phyloP scores from a whole-genome alignment of 2,888 invertebrate genomes.

The Ophraella communa region DNA sequence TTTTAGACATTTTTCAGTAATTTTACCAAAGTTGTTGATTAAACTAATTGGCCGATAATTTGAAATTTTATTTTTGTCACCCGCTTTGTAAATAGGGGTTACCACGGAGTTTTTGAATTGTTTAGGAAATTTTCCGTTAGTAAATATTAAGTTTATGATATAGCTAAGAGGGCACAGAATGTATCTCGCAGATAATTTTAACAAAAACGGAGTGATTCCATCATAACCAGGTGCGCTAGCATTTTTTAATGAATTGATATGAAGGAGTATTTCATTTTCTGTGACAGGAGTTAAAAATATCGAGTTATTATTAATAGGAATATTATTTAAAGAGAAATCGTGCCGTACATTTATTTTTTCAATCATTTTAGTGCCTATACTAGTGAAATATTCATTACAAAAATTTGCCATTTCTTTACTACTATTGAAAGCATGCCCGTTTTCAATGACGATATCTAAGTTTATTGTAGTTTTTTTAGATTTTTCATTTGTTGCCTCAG shows the following conservation, averaged over 20 bases:
- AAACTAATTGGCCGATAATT: background rate
- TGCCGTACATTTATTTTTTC: background rate
- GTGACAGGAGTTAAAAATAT: background rate
- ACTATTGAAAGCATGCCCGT: too few species aligned
- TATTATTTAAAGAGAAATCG: slow-evolving; percentile 4
- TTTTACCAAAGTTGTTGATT: background rate
- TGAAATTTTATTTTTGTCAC: too few species aligned
- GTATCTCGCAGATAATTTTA: background rate
- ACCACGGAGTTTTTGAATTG: slow-evolving; percentile 10
- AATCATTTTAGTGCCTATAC: too few species aligned
- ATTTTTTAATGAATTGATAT: background rate
- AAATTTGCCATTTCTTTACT: too few species aligned
- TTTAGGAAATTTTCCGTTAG: slow-evolving; percentile 4
- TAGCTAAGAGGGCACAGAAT: background rate
- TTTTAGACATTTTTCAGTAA: background rate
- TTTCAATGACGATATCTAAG: too few species aligned
- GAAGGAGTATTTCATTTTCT: background rate
- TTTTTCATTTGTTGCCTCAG: too few species aligned
- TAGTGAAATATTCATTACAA: too few species aligned
- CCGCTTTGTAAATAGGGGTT: background rate
- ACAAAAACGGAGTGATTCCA: too few species aligned
- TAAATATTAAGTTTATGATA: background rate
- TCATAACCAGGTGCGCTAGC: too few species aligned
- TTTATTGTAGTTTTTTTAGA: too few species aligned
- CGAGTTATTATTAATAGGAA: background rate